Conservation (phyloP, 2,797 vertebrate species). For the Ctenochaetus hawaiiensis region DNA sequence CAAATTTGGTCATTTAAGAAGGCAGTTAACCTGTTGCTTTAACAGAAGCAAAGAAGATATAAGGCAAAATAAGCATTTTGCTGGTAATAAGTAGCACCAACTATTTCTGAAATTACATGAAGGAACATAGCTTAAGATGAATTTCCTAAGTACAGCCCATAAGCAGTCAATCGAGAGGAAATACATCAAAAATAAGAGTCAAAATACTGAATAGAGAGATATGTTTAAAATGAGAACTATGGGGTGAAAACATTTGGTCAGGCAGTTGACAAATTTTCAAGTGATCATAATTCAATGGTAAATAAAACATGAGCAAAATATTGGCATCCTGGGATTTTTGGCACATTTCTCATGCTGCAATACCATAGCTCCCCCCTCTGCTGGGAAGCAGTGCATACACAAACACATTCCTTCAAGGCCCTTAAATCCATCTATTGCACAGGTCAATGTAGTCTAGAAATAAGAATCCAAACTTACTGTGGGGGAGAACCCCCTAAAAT, state of each 20-base stretch:
- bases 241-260: slow-evolving; percentile 43
- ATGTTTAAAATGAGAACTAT: slow-evolving; percentile 42
- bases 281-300: slow-evolving; percentile 53
- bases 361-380: slow-evolving; percentile 65
- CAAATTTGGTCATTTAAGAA: slow-evolving; percentile 74
- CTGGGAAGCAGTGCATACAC: slow-evolving; percentile 48
- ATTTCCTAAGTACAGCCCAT: slow-evolving; percentile 32
- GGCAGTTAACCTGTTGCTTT: slow-evolving; percentile 76
- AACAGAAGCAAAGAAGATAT: slow-evolving; percentile 68
- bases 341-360: slow-evolving; percentile 69
- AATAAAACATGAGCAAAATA: slow-evolving; percentile 47
- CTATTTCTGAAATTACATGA: slow-evolving; percentile 54
- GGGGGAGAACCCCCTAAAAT: slow-evolving; percentile 48
- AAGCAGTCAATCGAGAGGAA: slow-evolving; percentile 22
- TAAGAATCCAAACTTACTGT: slow-evolving; percentile 24
- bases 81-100: slow-evolving; percentile 83
- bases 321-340: slow-evolving; percentile 71
- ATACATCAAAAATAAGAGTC: slow-evolving; percentile 30
- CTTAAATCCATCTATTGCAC: slow-evolving; percentile 82
- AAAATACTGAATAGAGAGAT: slow-evolving; percentile 30
- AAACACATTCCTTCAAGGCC: slow-evolving; percentile 62
- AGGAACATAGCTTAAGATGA: slow-evolving; percentile 46
- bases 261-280: slow-evolving; percentile 61
- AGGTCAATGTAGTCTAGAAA: slow-evolving; percentile 58
- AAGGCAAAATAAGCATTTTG: slow-evolving; percentile 78